Conservation (phyloP, 2,888 invertebrate species). For the Hololepta plana region DNA sequence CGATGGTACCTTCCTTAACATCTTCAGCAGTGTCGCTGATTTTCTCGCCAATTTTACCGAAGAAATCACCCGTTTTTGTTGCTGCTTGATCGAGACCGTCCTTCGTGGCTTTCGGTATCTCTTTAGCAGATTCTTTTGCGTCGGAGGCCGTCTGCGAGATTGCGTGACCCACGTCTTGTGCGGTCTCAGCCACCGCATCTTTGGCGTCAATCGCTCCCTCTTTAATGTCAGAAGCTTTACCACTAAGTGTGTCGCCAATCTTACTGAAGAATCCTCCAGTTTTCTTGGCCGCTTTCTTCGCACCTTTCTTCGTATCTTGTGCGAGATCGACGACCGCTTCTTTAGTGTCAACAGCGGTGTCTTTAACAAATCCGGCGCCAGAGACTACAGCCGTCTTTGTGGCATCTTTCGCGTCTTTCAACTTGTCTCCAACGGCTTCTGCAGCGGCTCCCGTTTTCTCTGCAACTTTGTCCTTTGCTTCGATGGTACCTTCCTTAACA, state of each 20-base stretch:
- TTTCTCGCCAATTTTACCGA: constrained; percentile 10
- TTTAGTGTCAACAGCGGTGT: constrained; percentile 3
- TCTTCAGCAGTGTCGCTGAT: neutral
- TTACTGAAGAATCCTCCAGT: constrained; percentile 7
- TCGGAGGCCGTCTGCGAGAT: constrained; percentile 27
- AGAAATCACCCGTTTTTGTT: constrained; percentile 16
- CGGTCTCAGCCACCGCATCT: constrained; percentile 4
- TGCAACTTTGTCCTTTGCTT: constrained; percentile 2
- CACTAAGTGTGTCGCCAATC: constrained; percentile 6
- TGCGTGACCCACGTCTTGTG: no score
- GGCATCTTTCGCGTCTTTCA: constrained; percentile 11
- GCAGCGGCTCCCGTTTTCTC: no score
- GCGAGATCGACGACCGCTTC: neutral
- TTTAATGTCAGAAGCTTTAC: constrained; percentile 6
- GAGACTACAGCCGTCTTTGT: constrained; percentile 6
- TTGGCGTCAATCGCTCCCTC: constrained; percentile 6
- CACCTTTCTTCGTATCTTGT: constrained; percentile 1
- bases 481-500: constrained; percentile 5
- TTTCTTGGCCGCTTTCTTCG: constrained; percentile 6
- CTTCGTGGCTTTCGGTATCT: constrained; percentile 16
- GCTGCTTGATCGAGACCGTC: constrained; percentile 12
- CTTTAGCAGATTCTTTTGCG: constrained; percentile 29
- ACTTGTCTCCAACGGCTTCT: constrained; percentile 3
- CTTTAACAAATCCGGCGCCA: constrained; percentile 4
- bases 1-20: no score